A percentile compares a stretch with the other conserved stretches of the same genome.
These are phyloP conservation scores for Zosterops borbonicus DNA, from an alignment of 2,113 vertebrate species.

Conservation along the genomic window DNA sequence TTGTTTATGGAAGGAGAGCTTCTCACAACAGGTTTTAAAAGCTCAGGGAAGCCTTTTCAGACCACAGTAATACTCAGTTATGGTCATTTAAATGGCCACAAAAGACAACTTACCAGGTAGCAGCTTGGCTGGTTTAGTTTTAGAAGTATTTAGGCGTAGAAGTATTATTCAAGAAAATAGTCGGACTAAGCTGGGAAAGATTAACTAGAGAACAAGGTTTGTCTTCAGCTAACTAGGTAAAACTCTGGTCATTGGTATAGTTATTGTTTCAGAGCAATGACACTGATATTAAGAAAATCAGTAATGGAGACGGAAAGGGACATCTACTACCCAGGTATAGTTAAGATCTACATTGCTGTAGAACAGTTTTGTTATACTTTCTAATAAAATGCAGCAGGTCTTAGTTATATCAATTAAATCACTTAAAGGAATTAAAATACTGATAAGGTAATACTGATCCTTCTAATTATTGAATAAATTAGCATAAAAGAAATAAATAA, in stretches of 20 bases:
- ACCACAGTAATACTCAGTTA: not conserved
- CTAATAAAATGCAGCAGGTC: constrained; percentile 11
- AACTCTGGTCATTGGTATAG: not conserved
- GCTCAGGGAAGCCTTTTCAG: not conserved
- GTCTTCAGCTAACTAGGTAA: not conserved
- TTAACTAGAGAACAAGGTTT: not conserved
- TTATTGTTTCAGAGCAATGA: not conserved
- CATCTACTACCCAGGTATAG: not conserved
- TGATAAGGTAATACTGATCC: constrained; percentile 16
- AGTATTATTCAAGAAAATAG: not conserved
- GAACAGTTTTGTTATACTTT: constrained; percentile 10
- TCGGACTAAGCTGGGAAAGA: not conserved
- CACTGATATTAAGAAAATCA: not conserved
- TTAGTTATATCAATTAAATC: constrained; percentile 54
- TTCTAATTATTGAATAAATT: constrained; percentile 48
- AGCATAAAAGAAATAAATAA: not conserved
- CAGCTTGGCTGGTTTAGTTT: not conserved
- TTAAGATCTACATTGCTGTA: not conserved
- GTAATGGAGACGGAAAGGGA: not conserved
- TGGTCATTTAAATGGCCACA: not conserved
- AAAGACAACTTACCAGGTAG: not conserved
- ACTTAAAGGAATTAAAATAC: constrained; percentile 50
- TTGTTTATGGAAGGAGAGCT: not conserved
- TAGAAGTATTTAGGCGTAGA: not conserved
- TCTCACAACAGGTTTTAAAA: not conserved